Base-by-base conservation (phyloP, 2,888 invertebrate genomes). In the Ommatoiulus sabulosus region DNA sequence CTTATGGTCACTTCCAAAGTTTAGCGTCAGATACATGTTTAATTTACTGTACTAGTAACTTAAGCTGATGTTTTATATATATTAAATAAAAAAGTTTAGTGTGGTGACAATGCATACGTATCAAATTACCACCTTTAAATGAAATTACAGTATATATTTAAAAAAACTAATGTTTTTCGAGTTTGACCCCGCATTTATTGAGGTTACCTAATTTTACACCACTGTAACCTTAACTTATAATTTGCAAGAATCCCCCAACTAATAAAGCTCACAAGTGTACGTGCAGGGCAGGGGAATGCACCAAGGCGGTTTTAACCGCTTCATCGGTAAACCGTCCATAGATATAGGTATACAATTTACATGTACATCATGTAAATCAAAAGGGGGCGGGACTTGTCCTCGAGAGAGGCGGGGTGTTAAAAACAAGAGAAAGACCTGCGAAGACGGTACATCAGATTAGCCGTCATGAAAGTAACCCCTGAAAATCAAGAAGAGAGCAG, bases 291-390 rank as follows among this genome's bases (percentile, higher is more conserved):
- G n/a, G 52, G 8, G 52, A 3, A 52, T 63, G 63, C n/a, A 7
- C 63, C n/a, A n/a, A 63, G n/a, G 63, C n/a, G 63, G 63, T 63
- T 63, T n/a, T 63, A 63, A 63, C 63, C 63, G 63, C 63, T 63
- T 63, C 10, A 63, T n/a, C 3, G 15, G 15, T 8, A 63, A 63
- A 63, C 5, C n/a, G n/a, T 15, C 52, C 15, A 52, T 52, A 52
- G 10, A 7, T 7, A 46, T 46, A 46, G 46, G 5, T 8, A 46
- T 46, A 46, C 8, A 46, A 46, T 7, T 46, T 5, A 46, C 46
- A 46, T 46, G 46, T 46, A 8, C 8, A 7, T 7, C 46, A 46
- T 46, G 46, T 46, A 8, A 46, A 46, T 7, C 46, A 46, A 46
- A 8, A 5, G 46, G 5, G 46, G 5, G 10, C 46, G 10, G 46